These are phyloP conservation scores for Muscicapa adusta DNA, from an alignment of 2,113 vertebrate species.

Conservation along the genomic window DNA sequence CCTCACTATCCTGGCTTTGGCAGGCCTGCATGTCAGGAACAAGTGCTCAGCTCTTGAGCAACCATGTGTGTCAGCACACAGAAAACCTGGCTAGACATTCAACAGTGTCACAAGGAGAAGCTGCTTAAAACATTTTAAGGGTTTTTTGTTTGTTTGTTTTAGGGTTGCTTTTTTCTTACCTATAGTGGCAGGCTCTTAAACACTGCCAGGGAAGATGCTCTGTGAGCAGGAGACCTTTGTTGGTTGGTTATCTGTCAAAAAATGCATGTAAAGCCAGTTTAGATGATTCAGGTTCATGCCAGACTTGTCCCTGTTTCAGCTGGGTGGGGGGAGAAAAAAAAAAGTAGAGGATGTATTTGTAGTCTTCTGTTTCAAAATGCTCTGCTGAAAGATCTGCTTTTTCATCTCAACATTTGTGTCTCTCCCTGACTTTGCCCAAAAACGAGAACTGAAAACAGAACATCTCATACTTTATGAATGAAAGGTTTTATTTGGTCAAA, in stretches of 20 bases:
- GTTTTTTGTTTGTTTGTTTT: neutral
- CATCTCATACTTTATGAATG: neutral
- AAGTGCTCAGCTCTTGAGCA: constrained; percentile 45
- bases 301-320: neutral
- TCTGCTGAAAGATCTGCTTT: neutral
- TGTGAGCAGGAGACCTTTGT: neutral
- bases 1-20: neutral
- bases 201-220: neutral
- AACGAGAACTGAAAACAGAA: neutral
- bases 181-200: neutral
- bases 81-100: neutral
- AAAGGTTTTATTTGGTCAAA: neutral
- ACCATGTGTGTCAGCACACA: neutral
- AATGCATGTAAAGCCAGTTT: neutral
- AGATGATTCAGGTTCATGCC: neutral
- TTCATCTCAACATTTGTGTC: neutral
- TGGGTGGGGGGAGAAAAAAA: accelerated
- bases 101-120: neutral
- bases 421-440: neutral
- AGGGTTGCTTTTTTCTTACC: neutral
- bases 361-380: neutral
- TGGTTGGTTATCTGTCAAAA: neutral
- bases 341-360: neutral
- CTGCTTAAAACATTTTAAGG: neutral
- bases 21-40: neutral